phyloP scores from a whole-genome alignment of 2,113 vertebrate genomes.

The Pachyramphus minor region DNA sequence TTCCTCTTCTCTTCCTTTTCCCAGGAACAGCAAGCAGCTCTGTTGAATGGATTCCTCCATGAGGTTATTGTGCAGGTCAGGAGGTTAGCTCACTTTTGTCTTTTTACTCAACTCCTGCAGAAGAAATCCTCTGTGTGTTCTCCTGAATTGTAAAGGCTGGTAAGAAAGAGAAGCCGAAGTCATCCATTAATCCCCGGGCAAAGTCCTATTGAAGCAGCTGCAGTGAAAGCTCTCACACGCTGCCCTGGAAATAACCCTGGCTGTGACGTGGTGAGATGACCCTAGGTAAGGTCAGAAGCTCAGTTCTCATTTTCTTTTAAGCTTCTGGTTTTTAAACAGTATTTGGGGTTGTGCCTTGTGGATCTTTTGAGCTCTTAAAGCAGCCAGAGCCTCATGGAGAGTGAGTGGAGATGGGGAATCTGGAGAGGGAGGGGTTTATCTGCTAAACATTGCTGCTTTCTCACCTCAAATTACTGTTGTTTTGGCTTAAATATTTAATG shows the following conservation, averaged over 20 bases:
- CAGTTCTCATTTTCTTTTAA: conserved; percentile 21
- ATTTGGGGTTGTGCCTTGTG: neutral
- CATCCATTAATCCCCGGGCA: conserved; percentile 40
- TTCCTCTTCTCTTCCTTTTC: neutral
- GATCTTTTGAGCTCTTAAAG: neutral
- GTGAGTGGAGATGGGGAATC: neutral
- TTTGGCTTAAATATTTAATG: neutral
- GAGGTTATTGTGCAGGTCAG: conserved; percentile 6
- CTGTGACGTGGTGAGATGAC: neutral
- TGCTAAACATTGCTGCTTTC: neutral
- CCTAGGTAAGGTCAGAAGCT: conserved; percentile 27
- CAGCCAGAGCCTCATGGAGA: neutral
- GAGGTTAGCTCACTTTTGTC: conserved; percentile 44
- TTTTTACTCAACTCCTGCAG: neutral
- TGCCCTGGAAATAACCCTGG: conserved; percentile 48
- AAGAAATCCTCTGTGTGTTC: neutral
- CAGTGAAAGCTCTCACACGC: conserved; percentile 29
- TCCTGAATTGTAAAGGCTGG: neutral
- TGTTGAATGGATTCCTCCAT: neutral
- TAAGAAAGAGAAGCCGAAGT: neutral
- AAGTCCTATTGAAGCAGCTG: neutral
- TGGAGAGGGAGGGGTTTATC: neutral
- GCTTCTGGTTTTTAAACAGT: neutral
- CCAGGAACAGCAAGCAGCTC: neutral
- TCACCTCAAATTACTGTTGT: neutral